phyloP scores from a whole-genome alignment of 2,797 vertebrate genomes.

The Spea hammondii region DNA sequence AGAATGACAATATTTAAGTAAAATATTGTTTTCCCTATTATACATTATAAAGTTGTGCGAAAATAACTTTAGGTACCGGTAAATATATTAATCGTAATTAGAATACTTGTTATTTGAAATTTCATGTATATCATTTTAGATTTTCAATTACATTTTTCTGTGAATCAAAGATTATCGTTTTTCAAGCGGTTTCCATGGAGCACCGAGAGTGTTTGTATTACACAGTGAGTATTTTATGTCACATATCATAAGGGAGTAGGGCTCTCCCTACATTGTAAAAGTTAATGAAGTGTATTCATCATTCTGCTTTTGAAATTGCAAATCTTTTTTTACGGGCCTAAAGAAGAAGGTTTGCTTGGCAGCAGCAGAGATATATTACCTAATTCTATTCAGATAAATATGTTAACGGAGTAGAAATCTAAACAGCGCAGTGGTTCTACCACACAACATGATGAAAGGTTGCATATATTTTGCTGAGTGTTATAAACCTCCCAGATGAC shows the following conservation, averaged over 20 bases:
- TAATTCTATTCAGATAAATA: slow-evolving; percentile 16
- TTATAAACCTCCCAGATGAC: neutral
- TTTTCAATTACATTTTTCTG: no score
- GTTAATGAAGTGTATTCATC: slow-evolving; percentile 46
- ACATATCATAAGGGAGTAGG: slow-evolving; percentile 21
- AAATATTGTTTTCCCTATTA: no score
- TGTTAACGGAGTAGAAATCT: slow-evolving; percentile 3
- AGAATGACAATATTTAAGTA: no score
- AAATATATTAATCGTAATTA: no score
- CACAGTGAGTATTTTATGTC: slow-evolving; percentile 14
- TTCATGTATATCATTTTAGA: no score
- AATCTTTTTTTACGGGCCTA: slow-evolving; percentile 28
- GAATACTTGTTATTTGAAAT: neutral
- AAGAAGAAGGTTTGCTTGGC: slow-evolving; percentile 6
- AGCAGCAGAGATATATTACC: slow-evolving; percentile 24
- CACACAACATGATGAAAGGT: neutral
- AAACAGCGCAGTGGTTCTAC: neutral
- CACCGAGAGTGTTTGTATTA: neutral
- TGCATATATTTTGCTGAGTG: slow-evolving; percentile 4
- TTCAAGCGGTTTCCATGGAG: no score
- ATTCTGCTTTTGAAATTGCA: slow-evolving; percentile 31
- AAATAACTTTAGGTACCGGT: no score
- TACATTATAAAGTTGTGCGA: no score
- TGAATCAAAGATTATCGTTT: no score
- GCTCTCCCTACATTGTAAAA: neutral